These are phyloP conservation scores for Pyrgilauda ruficollis DNA, from an alignment of 2,113 vertebrate genomes.

Conservation along the genomic window DNA sequence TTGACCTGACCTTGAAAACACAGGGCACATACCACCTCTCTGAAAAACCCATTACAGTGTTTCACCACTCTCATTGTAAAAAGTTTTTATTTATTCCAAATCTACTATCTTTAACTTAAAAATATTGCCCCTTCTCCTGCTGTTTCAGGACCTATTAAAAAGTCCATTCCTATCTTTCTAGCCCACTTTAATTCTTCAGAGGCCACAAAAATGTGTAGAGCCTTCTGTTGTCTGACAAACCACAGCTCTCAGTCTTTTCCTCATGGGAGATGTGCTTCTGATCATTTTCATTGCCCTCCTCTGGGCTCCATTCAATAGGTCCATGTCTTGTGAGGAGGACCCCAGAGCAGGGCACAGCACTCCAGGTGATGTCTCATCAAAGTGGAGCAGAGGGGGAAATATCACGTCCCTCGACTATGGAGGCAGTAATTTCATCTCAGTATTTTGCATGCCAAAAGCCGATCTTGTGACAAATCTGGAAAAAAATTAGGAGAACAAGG, in stretches of 20 bases:
- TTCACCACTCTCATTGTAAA: neutral
- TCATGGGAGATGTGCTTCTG: neutral
- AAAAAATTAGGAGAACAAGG: neutral
- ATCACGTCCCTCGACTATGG: accelerated
- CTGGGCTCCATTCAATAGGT: accelerated
- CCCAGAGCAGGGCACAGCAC: accelerated
- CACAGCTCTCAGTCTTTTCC: accelerated
- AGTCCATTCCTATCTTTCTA: neutral
- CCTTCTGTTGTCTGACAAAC: neutral
- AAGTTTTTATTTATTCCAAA: neutral
- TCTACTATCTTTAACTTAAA: neutral
- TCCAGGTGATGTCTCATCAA: accelerated
- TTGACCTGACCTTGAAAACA: neutral
- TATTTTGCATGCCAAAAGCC: neutral
- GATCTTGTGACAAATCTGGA: neutral
- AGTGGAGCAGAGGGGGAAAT: neutral
- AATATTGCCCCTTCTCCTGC: accelerated
- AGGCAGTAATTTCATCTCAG: neutral
- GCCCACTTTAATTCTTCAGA: too few species aligned
- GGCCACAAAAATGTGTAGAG: neutral
- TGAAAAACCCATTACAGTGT: accelerated
- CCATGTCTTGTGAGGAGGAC: neutral
- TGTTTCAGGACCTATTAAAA: neutral
- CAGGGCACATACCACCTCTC: neutral
- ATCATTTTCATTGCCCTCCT: neutral